phyloP scores from a whole-genome alignment of 1,140 invertebrate genomes.

The Paraescarpia echinospica region DNA sequence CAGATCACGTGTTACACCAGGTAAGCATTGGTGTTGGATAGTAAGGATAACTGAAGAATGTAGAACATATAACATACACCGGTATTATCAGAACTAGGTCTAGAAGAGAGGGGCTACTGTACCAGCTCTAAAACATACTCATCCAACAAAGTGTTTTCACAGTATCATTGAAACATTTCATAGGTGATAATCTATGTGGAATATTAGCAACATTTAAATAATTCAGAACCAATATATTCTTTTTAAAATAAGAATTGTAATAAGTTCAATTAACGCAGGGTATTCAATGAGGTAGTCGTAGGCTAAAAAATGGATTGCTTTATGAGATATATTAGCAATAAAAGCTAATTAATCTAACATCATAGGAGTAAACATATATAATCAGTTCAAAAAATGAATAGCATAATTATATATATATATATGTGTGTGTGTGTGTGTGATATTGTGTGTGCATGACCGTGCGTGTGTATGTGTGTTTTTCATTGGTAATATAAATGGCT shows the following conservation, averaged over 20 bases:
- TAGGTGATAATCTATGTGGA: neutral
- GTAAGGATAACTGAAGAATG: neutral
- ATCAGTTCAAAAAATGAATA: too few species aligned
- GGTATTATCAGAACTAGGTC: too few species aligned
- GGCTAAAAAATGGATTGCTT: neutral
- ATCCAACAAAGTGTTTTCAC: too few species aligned
- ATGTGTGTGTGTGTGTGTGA: too few species aligned
- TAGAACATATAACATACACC: too few species aligned
- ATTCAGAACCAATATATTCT: neutral
- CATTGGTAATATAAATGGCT: neutral
- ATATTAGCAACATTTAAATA: neutral
- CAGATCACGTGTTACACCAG: constrained; percentile 21
- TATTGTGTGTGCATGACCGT: neutral
- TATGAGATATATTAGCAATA: neutral
- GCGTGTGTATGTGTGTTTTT: neutral
- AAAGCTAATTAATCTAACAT: neutral
- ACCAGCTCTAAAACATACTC: neutral
- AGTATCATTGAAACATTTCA: neutral
- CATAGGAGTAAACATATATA: neutral
- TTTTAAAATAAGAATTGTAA: neutral
- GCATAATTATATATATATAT: too few species aligned
- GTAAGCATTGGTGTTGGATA: neutral
- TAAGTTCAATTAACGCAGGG: neutral
- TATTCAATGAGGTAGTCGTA: neutral
- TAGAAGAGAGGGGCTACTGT: neutral